Evolutionary conservation across 1,140 invertebrate species (phyloP).

Genomic region (Spodoptera frugiperda): DNA sequence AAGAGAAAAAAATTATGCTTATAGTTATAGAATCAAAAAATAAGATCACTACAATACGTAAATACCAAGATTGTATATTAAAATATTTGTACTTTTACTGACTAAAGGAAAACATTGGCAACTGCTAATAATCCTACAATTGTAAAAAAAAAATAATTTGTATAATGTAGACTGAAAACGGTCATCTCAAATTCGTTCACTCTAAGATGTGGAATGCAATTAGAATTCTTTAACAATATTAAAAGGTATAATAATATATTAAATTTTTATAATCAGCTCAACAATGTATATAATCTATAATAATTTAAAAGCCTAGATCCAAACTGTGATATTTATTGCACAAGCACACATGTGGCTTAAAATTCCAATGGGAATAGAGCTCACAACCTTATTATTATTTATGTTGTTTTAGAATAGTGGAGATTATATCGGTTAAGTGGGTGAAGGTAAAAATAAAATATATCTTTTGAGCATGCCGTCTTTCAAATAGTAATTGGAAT

Average conservation of each 20-base stretch:
- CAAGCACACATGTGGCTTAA: conserved; percentile 87
- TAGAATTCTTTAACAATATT: conserved; percentile 87
- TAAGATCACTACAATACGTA: conserved; percentile 86
- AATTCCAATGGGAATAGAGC: conserved; percentile 86
- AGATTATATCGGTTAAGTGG: conserved; percentile 72
- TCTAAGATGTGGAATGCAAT: conserved; percentile 87
- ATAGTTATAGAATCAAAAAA: conserved; percentile 84
- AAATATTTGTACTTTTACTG: conserved; percentile 88
- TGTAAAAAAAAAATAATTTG: conserved; percentile 83
- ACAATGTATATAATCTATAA: conserved; percentile 87
- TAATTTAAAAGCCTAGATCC: conserved; percentile 87
- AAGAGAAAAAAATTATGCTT: conserved; percentile 84
- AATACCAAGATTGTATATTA: conserved; percentile 87
- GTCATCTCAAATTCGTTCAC: conserved; percentile 86
- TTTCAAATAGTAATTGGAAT: conserved; percentile 59
- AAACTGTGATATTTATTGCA: conserved; percentile 88
- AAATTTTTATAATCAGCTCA: conserved; percentile 87
- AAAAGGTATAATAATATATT: conserved; percentile 88
- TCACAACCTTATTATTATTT: conserved; percentile 85
- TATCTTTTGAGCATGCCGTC: conserved; percentile 65
- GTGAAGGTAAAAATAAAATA: conserved; percentile 62
- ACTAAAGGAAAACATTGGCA: conserved; percentile 87
- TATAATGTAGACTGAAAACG: conserved; percentile 86
- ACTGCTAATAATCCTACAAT: conserved; percentile 86
- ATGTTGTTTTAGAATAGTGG: conserved; percentile 77